Conservation (phyloP, 2,113 vertebrate genomes). For the Notechis scutatus region DNA sequence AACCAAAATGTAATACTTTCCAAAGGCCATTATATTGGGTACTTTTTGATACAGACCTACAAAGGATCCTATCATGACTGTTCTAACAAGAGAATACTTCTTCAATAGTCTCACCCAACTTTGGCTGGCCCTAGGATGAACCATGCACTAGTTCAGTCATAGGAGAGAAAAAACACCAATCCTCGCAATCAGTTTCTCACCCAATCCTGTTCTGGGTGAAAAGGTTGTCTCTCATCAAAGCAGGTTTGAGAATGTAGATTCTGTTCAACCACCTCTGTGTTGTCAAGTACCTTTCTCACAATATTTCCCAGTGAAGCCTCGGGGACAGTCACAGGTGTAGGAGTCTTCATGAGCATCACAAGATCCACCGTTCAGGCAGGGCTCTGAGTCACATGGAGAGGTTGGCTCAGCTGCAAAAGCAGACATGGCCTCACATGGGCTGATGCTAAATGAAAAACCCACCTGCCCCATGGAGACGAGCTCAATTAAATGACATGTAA, state of each 20-base stretch:
- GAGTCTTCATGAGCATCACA: slow-evolving; percentile 83
- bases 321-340: slow-evolving; percentile 87
- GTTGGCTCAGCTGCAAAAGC: slow-evolving; percentile 85
- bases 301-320: slow-evolving; percentile 84
- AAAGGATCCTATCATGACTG: not conserved
- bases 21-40: not conserved
- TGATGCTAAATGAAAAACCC: slow-evolving; percentile 8
- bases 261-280: not conserved
- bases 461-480: slow-evolving; percentile 36
- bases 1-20: not conserved
- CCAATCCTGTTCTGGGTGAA: not conserved
- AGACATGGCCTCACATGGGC: not conserved
- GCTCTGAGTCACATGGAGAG: slow-evolving; percentile 92
- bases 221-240: not conserved
- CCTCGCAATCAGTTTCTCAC: not conserved
- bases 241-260: not conserved
- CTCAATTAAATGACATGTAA: slow-evolving; percentile 48
- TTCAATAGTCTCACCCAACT: not conserved
- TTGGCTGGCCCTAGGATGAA: not conserved
- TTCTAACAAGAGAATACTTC: not conserved
- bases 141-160: no score
- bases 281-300: slow-evolving; percentile 87
- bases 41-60: not conserved
- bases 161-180: not conserved
- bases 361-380: slow-evolving; percentile 92